Evolutionary conservation across 2,113 vertebrate species (phyloP).

Genomic region (Xiphias gladius): DNA sequence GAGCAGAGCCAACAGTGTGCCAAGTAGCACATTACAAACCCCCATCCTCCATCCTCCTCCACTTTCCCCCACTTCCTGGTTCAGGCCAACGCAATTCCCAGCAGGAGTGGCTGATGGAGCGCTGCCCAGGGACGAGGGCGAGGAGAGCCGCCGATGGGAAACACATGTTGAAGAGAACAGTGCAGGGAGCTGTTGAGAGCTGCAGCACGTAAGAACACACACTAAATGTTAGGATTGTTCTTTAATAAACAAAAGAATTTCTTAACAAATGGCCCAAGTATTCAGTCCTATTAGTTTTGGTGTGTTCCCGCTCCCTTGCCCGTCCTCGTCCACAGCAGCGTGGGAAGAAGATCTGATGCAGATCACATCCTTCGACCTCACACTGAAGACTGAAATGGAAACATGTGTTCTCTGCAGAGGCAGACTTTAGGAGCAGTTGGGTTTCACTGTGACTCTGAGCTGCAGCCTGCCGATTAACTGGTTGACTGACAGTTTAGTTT

Average conservation of each 20-base stretch:
- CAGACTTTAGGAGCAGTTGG: not conserved
- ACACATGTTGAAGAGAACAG: slow-evolving; percentile 72
- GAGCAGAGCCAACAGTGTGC: slow-evolving; percentile 46
- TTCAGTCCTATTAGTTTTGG: slow-evolving; percentile 18
- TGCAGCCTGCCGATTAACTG: slow-evolving; percentile 3
- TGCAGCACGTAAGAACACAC: not conserved
- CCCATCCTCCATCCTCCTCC: not conserved
- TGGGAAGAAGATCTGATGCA: slow-evolving; percentile 52
- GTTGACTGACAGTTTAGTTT: not conserved
- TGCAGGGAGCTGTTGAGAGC: slow-evolving; percentile 47
- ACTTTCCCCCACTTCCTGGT: slow-evolving; percentile 64
- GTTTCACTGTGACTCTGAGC: not conserved
- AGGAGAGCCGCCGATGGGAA: slow-evolving; percentile 73
- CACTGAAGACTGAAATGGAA: slow-evolving; percentile 26
- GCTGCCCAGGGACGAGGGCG: slow-evolving; percentile 62
- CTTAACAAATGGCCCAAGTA: not conserved
- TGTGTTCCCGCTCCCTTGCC: slow-evolving; percentile 15
- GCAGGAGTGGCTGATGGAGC: slow-evolving; percentile 68
- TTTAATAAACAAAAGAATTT: not conserved
- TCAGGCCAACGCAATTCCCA: slow-evolving; percentile 71
- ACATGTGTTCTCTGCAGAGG: slow-evolving; percentile 34
- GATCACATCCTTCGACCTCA: slow-evolving; percentile 43
- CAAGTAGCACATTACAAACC: slow-evolving; percentile 48
- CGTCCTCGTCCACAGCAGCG: slow-evolving; percentile 25
- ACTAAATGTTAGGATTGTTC: slow-evolving; percentile 33